These are phyloP conservation scores for Leptothorax acervorum DNA, from an alignment of 2,888 invertebrate species.

Conservation along the genomic window DNA sequence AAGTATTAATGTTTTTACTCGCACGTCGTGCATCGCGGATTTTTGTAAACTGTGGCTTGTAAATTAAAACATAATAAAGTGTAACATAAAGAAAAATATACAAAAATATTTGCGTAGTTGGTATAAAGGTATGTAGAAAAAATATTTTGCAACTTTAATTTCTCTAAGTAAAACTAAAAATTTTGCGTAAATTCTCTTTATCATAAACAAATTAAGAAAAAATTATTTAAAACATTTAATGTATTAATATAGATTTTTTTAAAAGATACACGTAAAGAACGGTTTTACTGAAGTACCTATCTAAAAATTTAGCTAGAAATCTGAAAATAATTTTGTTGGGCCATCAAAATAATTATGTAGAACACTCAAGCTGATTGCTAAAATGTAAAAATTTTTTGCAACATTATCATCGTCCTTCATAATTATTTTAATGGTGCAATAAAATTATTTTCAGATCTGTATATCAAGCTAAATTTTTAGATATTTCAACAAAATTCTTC, in stretches of 20 bases:
- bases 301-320: neutral
- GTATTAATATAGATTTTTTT: neutral
- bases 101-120: neutral
- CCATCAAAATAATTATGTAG: neutral
- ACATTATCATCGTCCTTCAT: too few species aligned
- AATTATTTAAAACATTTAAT: neutral
- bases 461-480: too few species aligned
- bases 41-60: neutral
- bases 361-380: neutral
- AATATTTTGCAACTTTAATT: neutral
- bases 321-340: neutral
- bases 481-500: too few species aligned
- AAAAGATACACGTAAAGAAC: neutral
- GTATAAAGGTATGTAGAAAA: neutral
- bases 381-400: too few species aligned
- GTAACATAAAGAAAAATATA: neutral
- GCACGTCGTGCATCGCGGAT: neutral
- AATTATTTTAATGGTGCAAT: too few species aligned
- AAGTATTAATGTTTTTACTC: neutral
- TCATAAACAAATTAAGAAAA: neutral
- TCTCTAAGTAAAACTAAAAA: neutral
- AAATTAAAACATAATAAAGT: conserved; percentile 13
- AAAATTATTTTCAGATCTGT: too few species aligned
- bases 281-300: neutral
- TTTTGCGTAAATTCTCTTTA: neutral